A percentile compares a stretch with the other conserved stretches of the same genome.
Evolutionary conservation across 1,140 invertebrate genomes (phyloP).

Genomic region (Helicoverpa zea): DNA sequence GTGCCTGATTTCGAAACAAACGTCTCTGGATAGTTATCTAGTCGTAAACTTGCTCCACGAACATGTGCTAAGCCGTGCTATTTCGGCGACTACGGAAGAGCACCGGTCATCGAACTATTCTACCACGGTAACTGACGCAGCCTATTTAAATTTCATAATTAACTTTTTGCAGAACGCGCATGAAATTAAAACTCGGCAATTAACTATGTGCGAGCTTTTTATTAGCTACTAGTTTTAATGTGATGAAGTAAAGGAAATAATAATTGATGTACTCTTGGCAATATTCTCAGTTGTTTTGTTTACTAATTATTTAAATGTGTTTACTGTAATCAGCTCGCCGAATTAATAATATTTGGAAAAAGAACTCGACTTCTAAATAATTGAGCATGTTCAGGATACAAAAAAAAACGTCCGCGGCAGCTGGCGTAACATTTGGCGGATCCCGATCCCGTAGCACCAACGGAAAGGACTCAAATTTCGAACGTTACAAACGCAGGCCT

Average conservation of each 20-base stretch:
- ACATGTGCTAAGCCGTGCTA: constrained; percentile 58
- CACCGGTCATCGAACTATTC: constrained; percentile 63
- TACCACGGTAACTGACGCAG: constrained; percentile 43
- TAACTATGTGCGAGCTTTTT: constrained; percentile 8
- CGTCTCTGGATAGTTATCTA: constrained; percentile 1
- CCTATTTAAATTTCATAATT: constrained; percentile 67
- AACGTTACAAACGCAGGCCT: constrained; percentile 71
- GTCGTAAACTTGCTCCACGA: constrained; percentile 55
- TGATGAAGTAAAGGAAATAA: neutral
- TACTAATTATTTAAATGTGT: no score
- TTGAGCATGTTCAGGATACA: neutral
- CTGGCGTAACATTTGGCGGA: constrained; percentile 29
- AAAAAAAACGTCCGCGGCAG: constrained; percentile 22
- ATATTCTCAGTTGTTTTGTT: neutral
- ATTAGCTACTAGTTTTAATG: neutral
- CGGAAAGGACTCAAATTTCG: constrained; percentile 52
- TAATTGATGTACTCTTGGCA: neutral
- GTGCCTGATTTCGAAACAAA: constrained; percentile 5
- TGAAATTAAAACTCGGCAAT: constrained; percentile 32
- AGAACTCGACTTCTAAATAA: no score
- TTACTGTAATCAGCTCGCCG: no score
- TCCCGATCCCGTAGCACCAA: constrained; percentile 17
- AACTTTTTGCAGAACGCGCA: constrained; percentile 60
- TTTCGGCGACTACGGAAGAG: constrained; percentile 76
- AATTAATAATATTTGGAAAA: no score